Percentiles rank a stretch among this genome's conserved stretches.
Evolutionary conservation across 2,888 invertebrate species (phyloP).

Genomic region (Piscicola geometra): DNA sequence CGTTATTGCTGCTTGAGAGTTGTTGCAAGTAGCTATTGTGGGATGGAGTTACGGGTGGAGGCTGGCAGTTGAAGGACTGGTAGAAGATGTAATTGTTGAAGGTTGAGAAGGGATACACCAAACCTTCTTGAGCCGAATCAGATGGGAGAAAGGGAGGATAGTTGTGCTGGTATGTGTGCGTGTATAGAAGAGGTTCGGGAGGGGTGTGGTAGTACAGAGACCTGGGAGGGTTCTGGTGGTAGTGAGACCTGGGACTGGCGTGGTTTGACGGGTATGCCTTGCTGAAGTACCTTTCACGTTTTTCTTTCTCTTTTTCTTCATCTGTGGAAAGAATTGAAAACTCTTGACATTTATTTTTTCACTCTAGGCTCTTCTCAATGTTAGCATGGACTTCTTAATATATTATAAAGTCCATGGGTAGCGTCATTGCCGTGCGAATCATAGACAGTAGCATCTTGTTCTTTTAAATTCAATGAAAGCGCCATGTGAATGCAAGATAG

Average conservation of each 20-base stretch:
- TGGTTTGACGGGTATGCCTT: not conserved
- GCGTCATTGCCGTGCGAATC: too few species aligned
- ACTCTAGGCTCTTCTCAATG: too few species aligned
- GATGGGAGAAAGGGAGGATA: not conserved
- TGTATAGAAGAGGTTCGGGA: too few species aligned
- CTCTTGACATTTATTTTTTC: too few species aligned
- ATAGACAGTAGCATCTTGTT: too few species aligned
- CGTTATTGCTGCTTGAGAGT: not conserved
- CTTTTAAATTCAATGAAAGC: too few species aligned
- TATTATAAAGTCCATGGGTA: too few species aligned
- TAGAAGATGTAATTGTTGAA: conserved; percentile 7
- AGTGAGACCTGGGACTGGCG: not conserved
- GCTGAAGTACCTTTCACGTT: not conserved
- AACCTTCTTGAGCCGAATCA: not conserved
- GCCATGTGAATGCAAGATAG: too few species aligned
- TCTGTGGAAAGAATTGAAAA: too few species aligned
- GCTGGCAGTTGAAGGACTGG: conserved; percentile 8
- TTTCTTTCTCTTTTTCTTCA: not conserved
- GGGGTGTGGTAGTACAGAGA: too few species aligned
- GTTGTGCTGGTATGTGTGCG: not conserved
- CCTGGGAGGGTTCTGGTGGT: too few species aligned
- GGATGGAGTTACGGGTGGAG: not conserved
- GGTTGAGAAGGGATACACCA: not conserved
- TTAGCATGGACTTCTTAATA: too few species aligned
- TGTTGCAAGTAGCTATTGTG: conserved; percentile 10